Base-by-base conservation (phyloP, 2,113 vertebrate species). In the Rhinogobius similis region DNA sequence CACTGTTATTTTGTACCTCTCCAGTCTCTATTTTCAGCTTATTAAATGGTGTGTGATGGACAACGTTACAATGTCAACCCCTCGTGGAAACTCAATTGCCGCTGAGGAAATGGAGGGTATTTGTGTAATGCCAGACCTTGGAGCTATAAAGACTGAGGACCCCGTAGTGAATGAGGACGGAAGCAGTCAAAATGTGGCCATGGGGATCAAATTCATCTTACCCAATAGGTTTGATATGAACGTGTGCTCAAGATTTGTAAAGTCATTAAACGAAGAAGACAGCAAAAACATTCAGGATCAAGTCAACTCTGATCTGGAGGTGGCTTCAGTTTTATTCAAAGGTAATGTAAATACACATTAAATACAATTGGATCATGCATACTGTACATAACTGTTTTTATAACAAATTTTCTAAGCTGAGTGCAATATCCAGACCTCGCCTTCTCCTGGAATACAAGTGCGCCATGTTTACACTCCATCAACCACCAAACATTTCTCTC, bases 241-340 rank as follows among this genome's bases (percentile, higher is more conserved):
- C 0, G 97, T 98, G n/a, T 99, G 98, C 82, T 99, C 96, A 0
- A 94, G 97, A 23, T 99, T 99, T 84, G 97, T 99, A 53, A 99
- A 99, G 76, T 99, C 98, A 1, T 88, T 99, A 52, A 99, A 99
- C 53, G 98, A 99, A 81, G 97, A 99, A 74, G 97, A 99, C 36
- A 99, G 98, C 86, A 99, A 99, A 94, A 99, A 99, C 81, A 99
- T 99, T 87, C 97, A 99, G 87, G 98, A 99, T 90, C 98, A 99
- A 87, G 98, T 99, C 74, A 99, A 99, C 90, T 99, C 98, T 21
- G 98, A 99, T 77, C 92, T 99, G 77, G 98, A 99, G 90, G 98
- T 99, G 26, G 97, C 97, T 0, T 99, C 97, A 58, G 97, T 99
- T 68, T 82, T 99, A 79, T 99, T 99, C 88, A 99, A 99, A 96